phyloP scores from a whole-genome alignment of 2,888 invertebrate species.

The Brachyptera putata region DNA sequence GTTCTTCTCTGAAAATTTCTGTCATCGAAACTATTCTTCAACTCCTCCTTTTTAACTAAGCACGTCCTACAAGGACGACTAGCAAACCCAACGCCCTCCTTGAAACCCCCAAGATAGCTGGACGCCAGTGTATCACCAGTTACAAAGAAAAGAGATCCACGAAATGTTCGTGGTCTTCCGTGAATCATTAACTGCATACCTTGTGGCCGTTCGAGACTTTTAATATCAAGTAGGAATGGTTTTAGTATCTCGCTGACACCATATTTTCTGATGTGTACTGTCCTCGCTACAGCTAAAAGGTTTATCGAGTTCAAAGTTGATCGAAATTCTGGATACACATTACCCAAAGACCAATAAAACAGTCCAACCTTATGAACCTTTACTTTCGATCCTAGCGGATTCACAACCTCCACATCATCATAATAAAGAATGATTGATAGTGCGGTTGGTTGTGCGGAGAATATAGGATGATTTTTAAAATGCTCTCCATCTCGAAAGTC shows the following conservation, averaged over 20 bases:
- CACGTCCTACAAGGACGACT: too few species aligned
- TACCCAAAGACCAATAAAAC: background rate
- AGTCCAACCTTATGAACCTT: background rate
- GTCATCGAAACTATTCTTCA: too few species aligned
- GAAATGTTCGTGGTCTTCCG: too few species aligned
- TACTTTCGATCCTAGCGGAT: background rate
- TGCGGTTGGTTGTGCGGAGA: background rate
- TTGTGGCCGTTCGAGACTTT: too few species aligned
- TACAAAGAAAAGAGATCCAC: too few species aligned
- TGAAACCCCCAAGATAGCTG: too few species aligned
- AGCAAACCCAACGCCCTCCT: too few species aligned
- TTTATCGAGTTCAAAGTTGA: background rate
- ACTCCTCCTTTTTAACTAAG: too few species aligned
- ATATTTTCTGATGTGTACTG: background rate
- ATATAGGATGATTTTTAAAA: background rate
- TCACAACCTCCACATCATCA: background rate
- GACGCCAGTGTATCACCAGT: too few species aligned
- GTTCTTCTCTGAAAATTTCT: too few species aligned
- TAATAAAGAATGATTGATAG: constrained; percentile 1
- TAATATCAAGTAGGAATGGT: background rate
- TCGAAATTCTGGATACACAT: too few species aligned
- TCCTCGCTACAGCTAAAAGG: background rate
- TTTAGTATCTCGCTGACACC: background rate
- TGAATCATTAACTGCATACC: too few species aligned
- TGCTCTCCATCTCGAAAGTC: background rate